Evolutionary conservation across 2,888 invertebrate species (phyloP).

Genomic region (Meganola albula): DNA sequence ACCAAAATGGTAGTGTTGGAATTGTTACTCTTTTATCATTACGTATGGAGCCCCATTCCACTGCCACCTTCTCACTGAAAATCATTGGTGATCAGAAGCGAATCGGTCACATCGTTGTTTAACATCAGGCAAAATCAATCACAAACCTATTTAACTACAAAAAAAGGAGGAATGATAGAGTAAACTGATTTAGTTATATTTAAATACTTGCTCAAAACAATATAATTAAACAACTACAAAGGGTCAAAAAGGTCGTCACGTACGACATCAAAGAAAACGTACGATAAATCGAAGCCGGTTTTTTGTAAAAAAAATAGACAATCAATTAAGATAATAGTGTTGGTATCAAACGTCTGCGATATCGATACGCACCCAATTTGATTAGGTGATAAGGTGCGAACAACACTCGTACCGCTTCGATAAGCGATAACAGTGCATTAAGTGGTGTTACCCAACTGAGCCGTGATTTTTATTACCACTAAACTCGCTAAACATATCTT

Average conservation of each 20-base stretch:
- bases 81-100: no score
- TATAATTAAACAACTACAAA: conserved; percentile 11
- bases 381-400: conserved; percentile 67
- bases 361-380: conserved; percentile 73
- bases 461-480: conserved; percentile 72
- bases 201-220: conserved; percentile 6
- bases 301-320: conserved; percentile 64
- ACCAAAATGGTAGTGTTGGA: no score
- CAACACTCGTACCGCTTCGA: conserved; percentile 67
- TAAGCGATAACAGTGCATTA: conserved; percentile 65
- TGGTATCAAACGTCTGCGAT: conserved; percentile 64
- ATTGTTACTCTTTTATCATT: no score
- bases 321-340: conserved; percentile 73
- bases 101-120: no score
- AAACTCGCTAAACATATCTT: conserved; percentile 52
- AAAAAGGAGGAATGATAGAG: no score
- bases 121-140: no score
- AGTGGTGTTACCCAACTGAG: conserved; percentile 64
- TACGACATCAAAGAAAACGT: conserved; percentile 44
- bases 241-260: conserved; percentile 27
- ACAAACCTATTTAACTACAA: no score
- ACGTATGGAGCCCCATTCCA: no score
- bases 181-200: no score
- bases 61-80: no score
- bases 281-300: conserved; percentile 41